Evolutionary conservation across 1,140 invertebrate genomes (phyloP).

Genomic region (Atta cephalotes): DNA sequence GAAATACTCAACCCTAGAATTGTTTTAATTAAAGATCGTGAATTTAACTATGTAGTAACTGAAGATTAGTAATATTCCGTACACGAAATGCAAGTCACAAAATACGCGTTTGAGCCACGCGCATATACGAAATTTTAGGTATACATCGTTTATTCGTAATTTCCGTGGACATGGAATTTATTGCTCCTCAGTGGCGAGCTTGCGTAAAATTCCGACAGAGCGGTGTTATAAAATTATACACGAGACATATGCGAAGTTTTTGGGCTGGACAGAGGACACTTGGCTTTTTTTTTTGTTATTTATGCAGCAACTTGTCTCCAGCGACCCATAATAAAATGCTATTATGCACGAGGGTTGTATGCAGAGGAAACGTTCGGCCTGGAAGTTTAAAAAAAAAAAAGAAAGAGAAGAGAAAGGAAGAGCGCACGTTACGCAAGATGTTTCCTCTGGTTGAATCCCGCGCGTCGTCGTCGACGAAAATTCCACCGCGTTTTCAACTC

Average conservation of each 20-base stretch:
- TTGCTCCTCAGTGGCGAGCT: constrained; percentile 43
- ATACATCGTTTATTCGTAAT: constrained; percentile 2
- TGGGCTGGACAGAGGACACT: not conserved
- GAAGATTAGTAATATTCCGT: not conserved
- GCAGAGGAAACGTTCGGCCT: constrained; percentile 44
- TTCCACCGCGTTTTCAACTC: constrained; percentile 23
- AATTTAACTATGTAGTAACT: not conserved
- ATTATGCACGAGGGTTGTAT: constrained; percentile 35
- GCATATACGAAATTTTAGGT: constrained; percentile 28
- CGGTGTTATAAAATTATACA: constrained; percentile 50
- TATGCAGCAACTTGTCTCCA: constrained; percentile 17
- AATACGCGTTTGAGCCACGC: not conserved
- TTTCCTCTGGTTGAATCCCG: constrained; percentile 38
- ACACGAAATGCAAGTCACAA: not conserved
- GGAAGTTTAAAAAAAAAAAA: constrained; percentile 14
- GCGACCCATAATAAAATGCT: constrained; percentile 48
- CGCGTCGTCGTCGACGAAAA: constrained; percentile 56
- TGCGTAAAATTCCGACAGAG: constrained; percentile 34
- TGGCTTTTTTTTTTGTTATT: constrained; percentile 52
- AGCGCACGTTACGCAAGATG: constrained; percentile 37
- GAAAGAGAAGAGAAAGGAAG: not conserved
- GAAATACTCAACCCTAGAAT: not conserved
- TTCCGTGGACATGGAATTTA: constrained; percentile 38
- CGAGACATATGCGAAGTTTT: constrained; percentile 25
- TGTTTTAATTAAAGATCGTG: not conserved